These are phyloP conservation scores for Phymanthus crucifer DNA, from an alignment of 92 coral and sea anemone species.

Conservation along the genomic window DNA sequence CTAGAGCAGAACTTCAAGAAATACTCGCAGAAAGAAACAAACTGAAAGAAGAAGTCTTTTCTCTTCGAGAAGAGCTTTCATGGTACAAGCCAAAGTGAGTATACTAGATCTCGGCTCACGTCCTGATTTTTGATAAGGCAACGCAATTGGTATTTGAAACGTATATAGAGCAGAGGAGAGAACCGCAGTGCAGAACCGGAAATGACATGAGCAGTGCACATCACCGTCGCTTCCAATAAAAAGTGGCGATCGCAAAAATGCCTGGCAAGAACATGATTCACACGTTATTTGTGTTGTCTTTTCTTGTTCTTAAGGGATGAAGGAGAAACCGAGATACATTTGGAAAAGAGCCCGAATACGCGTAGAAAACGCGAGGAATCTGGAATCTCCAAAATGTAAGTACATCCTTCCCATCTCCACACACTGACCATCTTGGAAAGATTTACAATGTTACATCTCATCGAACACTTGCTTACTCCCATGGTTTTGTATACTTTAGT, in stretches of 20 bases:
- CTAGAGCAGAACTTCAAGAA: constrained; percentile 87
- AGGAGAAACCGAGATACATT: constrained; percentile 39
- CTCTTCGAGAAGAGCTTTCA: constrained; percentile 76
- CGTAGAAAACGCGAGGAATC: constrained; percentile 79
- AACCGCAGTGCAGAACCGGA: too few relatives aligned
- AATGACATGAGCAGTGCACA: background rate
- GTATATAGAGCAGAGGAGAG: too few relatives aligned
- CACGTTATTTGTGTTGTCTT: background rate
- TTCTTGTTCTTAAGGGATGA: constrained; percentile 41
- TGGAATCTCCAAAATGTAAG: constrained; percentile 97
- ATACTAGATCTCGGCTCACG: too few relatives aligned
- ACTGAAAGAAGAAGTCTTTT: constrained; percentile 81
- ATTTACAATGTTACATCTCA: too few relatives aligned
- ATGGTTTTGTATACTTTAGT: background rate
- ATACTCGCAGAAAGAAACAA: constrained; percentile 80
- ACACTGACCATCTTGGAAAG: too few relatives aligned
- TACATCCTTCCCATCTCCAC: background rate
- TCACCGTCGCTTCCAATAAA: too few relatives aligned
- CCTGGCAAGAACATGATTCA: too few relatives aligned
- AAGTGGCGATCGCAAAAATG: too few relatives aligned
- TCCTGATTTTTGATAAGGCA: too few relatives aligned
- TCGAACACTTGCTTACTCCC: background rate
- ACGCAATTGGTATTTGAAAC: too few relatives aligned
- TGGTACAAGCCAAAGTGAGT: constrained; percentile 82
- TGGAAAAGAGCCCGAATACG: constrained; percentile 42